Conservation (phyloP, 2,888 invertebrate species). For the Auanema freiburgensis region DNA sequence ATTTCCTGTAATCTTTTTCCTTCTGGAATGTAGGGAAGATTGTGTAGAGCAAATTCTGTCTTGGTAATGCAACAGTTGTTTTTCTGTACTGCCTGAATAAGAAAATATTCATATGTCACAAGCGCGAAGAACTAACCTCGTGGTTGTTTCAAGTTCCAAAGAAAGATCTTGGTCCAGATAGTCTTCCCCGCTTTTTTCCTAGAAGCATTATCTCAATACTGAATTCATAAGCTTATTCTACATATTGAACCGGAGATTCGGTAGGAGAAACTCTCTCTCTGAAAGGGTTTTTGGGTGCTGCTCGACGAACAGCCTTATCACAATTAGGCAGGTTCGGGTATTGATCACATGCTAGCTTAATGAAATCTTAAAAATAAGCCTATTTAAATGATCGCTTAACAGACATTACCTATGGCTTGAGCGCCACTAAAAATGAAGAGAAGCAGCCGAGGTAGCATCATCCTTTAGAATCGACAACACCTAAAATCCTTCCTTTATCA, state of each 20-base stretch:
- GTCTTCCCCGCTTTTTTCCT: not conserved
- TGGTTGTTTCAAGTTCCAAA: constrained; percentile 16
- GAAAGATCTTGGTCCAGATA: constrained; percentile 19
- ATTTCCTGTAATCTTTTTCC: constrained; percentile 47
- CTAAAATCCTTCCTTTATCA: no score
- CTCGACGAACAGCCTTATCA: constrained; percentile 13
- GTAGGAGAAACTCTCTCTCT: not conserved
- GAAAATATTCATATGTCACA: not conserved
- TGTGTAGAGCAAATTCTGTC: constrained; percentile 46
- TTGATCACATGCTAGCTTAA: constrained; percentile 16
- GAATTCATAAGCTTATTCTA: not conserved
- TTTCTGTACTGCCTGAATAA: constrained; percentile 8
- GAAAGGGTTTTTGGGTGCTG: constrained; percentile 16
- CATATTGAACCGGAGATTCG: not conserved
- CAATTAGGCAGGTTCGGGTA: constrained; percentile 18
- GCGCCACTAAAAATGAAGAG: no score
- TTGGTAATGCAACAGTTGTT: constrained; percentile 18
- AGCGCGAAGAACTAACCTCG: not conserved
- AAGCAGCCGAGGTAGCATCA: no score
- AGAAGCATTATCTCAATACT: not conserved
- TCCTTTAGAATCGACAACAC: no score
- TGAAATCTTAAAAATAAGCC: constrained; percentile 13
- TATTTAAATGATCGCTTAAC: no score
- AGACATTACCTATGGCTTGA: no score
- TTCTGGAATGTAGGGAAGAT: constrained; percentile 50